phyloP scores from a whole-genome alignment of 2,797 vertebrate species.

The Halcyon badia region DNA sequence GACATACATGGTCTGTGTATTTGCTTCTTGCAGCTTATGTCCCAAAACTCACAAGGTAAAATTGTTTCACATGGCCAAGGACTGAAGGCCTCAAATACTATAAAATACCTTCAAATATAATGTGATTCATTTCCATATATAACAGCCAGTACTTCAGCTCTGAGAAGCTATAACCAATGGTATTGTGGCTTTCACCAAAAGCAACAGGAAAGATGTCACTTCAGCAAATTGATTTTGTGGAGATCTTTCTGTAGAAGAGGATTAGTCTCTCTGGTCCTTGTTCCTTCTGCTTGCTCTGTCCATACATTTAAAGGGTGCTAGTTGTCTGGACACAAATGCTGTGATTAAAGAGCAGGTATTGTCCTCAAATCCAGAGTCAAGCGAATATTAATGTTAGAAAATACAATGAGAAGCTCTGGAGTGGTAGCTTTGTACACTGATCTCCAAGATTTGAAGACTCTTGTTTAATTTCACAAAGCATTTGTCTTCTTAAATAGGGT shows the following conservation, averaged over 20 bases:
- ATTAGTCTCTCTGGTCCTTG: background rate
- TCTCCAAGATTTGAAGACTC: background rate
- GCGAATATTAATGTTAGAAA: background rate
- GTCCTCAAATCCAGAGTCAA: background rate
- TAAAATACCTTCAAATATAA: background rate
- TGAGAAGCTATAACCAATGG: background rate
- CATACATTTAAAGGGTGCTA: background rate
- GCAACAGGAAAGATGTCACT: background rate
- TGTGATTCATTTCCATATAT: background rate
- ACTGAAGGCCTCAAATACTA: background rate
- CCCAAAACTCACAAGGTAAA: background rate
- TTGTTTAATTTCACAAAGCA: background rate
- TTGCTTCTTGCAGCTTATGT: background rate
- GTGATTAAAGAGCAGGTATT: background rate
- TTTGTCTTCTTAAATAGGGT: background rate
- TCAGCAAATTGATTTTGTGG: constrained; percentile 8
- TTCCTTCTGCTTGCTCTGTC: background rate
- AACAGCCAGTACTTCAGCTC: background rate
- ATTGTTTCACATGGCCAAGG: background rate
- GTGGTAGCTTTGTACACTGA: background rate
- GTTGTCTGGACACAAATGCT: background rate
- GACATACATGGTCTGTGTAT: background rate
- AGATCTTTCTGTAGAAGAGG: background rate
- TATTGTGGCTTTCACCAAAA: constrained; percentile 5
- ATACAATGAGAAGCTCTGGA: background rate